These are phyloP conservation scores for Elmis aenea DNA, from an alignment of 2,888 invertebrate genomes.

Conservation along the genomic window DNA sequence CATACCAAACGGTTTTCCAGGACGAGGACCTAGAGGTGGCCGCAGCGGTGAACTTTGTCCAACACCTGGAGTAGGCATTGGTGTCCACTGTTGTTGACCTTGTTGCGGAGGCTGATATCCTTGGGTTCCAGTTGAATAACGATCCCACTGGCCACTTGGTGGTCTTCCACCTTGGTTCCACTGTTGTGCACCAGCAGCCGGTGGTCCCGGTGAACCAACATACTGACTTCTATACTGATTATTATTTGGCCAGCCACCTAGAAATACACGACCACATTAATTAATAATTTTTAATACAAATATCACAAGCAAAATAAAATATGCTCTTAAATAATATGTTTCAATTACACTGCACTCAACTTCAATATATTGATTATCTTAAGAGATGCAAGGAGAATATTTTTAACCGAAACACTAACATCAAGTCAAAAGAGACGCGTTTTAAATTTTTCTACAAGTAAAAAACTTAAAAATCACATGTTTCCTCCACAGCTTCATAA, in stretches of 20 bases:
- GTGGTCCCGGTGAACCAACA: constrained; percentile 33
- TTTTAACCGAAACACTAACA: no score
- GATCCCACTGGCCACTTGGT: constrained; percentile 40
- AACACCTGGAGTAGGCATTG: constrained; percentile 44
- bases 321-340: no score
- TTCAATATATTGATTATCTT: no score
- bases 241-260: constrained; percentile 62
- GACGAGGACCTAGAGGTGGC: constrained; percentile 47
- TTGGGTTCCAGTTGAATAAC: constrained; percentile 40
- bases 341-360: no score
- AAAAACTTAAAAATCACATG: no score
- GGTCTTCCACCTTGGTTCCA: constrained; percentile 48
- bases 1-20: constrained; percentile 50
- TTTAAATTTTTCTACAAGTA: no score
- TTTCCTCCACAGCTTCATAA: no score
- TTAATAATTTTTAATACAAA: constrained; percentile 1
- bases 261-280: constrained; percentile 19
- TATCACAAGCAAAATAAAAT: constrained; percentile 3
- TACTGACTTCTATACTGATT: constrained; percentile 50
- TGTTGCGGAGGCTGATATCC: constrained; percentile 39
- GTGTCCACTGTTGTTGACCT: constrained; percentile 47
- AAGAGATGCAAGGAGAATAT: no score
- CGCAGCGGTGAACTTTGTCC: constrained; percentile 49
- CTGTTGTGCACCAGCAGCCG: constrained; percentile 36
- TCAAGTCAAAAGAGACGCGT: no score